These are phyloP conservation scores for Taenioides sp. DNA, from an alignment of 2,797 vertebrate species.

Conservation along the genomic window DNA sequence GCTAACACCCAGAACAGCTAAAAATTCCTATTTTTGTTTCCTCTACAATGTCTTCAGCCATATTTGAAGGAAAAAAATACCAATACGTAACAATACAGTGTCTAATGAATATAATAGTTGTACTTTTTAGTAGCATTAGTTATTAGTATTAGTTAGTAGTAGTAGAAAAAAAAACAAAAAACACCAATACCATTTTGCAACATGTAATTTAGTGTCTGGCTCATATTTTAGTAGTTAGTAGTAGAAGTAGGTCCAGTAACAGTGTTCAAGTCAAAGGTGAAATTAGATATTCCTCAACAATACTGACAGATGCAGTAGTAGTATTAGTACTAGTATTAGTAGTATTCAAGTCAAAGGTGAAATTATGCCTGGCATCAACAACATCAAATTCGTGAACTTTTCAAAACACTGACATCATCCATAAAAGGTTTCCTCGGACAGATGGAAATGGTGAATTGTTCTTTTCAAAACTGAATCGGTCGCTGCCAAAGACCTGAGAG, in stretches of 20 bases:
- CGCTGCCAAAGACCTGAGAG: slow-evolving; percentile 6
- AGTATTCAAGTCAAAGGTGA: background rate
- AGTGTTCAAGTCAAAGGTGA: background rate
- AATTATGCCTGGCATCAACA: background rate
- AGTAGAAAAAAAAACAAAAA: too few relatives aligned
- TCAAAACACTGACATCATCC: background rate
- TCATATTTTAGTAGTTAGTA: too few relatives aligned
- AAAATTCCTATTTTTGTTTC: background rate
- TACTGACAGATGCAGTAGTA: too few relatives aligned
- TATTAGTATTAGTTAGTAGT: too few relatives aligned
- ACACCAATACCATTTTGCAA: too few relatives aligned
- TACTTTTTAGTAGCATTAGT: too few relatives aligned
- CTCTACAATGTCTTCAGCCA: too few relatives aligned
- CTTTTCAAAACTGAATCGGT: background rate
- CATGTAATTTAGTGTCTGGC: too few relatives aligned
- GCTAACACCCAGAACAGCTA: too few relatives aligned
- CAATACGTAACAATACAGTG: background rate
- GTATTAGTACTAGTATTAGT: too few relatives aligned
- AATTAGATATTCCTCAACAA: background rate
- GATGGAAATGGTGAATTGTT: slow-evolving; percentile 1
- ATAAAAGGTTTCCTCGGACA: background rate
- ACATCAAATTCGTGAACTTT: background rate
- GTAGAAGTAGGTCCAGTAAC: too few relatives aligned
- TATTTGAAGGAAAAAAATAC: background rate
- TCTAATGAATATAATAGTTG: background rate